Evolutionary conservation across 2,113 vertebrate genomes (phyloP).

Genomic region (Alligator mississippiensis): DNA sequence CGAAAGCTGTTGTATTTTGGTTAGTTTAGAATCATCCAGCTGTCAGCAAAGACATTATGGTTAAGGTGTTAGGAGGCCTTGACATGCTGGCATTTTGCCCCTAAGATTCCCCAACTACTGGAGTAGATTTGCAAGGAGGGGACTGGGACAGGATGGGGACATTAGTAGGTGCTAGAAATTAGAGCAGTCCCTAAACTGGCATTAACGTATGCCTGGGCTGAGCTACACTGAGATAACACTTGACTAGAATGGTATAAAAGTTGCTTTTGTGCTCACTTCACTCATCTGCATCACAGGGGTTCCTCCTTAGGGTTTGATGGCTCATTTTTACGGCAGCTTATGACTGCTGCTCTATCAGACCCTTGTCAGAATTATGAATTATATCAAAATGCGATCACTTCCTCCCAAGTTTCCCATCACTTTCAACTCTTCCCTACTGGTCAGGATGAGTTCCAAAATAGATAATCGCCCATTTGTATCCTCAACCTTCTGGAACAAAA

Average conservation of each 20-base stretch:
- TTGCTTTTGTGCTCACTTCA: background rate
- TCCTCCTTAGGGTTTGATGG: no score
- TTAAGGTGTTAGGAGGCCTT: background rate
- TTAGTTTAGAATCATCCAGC: background rate
- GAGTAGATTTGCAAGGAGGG: background rate
- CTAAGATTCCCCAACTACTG: background rate
- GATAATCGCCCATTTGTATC: no score
- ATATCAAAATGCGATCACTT: no score
- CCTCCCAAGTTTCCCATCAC: no score
- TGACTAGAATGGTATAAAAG: background rate
- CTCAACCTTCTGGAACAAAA: no score
- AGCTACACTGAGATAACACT: background rate
- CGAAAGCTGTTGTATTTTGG: background rate
- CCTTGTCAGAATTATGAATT: background rate
- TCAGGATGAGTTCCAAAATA: no score
- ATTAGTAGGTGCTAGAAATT: background rate
- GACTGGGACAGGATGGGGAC: no score
- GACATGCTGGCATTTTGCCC: background rate
- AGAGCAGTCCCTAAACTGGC: background rate
- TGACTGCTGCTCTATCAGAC: background rate
- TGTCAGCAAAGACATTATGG: background rate
- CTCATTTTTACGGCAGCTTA: no score
- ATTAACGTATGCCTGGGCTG: background rate
- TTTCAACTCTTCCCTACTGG: no score
- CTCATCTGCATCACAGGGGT: rapidly evolving